These are phyloP conservation scores for Steatocranus sp. DNA, from an alignment of 2,797 vertebrate species.

Conservation along the genomic window DNA sequence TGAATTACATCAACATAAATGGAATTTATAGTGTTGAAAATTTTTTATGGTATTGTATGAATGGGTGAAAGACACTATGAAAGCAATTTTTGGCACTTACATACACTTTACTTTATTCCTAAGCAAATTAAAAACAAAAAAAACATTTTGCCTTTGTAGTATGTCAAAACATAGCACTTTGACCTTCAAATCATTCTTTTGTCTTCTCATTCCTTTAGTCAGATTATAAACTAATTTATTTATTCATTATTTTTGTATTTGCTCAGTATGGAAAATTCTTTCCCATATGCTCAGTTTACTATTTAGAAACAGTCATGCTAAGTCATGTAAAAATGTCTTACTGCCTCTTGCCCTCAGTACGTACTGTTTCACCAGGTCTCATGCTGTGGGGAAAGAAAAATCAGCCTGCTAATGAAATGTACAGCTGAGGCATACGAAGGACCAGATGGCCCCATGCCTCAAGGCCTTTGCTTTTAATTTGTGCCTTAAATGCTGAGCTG, in stretches of 20 bases:
- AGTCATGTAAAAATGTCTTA: background rate
- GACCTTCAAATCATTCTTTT: background rate
- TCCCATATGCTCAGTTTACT: background rate
- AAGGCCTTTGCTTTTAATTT: constrained; percentile 41
- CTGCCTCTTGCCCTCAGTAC: background rate
- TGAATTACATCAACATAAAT: background rate
- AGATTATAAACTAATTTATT: background rate
- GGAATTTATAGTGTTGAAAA: background rate
- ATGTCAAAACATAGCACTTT: background rate
- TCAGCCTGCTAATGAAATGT: constrained; percentile 47
- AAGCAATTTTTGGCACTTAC: background rate
- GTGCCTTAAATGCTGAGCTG: constrained; percentile 8
- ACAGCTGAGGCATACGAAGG: constrained; percentile 3
- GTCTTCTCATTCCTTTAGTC: background rate
- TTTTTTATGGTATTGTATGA: background rate
- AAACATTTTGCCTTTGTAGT: background rate
- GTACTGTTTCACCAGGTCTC: background rate
- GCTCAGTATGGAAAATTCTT: background rate
- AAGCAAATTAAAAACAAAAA: background rate
- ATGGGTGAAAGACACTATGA: background rate
- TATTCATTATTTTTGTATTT: background rate
- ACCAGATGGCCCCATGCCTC: constrained; percentile 33
- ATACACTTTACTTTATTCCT: background rate
- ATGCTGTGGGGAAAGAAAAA: constrained; percentile 19
- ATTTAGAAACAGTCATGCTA: background rate